Evolutionary conservation across 2,888 invertebrate genomes (phyloP).

Genomic region (Dicycla oo): DNA sequence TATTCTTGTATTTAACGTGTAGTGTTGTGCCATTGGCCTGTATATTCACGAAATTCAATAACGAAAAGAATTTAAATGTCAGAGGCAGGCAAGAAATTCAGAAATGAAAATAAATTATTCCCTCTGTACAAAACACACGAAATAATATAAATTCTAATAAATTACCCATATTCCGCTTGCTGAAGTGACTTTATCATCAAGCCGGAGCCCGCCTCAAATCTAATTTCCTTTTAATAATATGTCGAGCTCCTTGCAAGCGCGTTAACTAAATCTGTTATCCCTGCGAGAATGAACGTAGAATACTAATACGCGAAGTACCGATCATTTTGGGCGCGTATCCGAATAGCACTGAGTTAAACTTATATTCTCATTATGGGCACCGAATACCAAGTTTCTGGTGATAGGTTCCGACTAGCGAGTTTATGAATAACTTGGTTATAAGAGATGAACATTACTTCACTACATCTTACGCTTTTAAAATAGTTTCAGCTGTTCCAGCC

Average conservation of each 20-base stretch:
- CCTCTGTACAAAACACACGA: slow-evolving; percentile 34
- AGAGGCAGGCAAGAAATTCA: slow-evolving; percentile 25
- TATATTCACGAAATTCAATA: slow-evolving; percentile 36
- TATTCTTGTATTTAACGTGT: slow-evolving; percentile 36
- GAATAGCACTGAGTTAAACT: slow-evolving; percentile 31
- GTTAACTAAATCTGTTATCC: slow-evolving; percentile 64
- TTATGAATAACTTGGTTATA: slow-evolving; percentile 20
- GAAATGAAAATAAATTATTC: slow-evolving; percentile 46
- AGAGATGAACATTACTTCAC: slow-evolving; percentile 1
- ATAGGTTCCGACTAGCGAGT: not conserved
- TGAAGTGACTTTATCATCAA: slow-evolving; percentile 51
- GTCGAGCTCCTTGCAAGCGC: slow-evolving; percentile 56
- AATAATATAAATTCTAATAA: slow-evolving; percentile 57
- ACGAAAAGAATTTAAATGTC: slow-evolving; percentile 49
- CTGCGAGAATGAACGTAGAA: slow-evolving; percentile 55
- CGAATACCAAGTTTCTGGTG: slow-evolving; percentile 10
- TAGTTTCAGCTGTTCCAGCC: not conserved
- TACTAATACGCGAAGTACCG: slow-evolving; percentile 54
- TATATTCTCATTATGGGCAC: slow-evolving; percentile 26
- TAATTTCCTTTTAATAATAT: slow-evolving; percentile 72
- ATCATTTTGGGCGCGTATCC: slow-evolving; percentile 45
- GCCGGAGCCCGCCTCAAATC: slow-evolving; percentile 59
- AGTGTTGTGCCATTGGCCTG: slow-evolving; percentile 48
- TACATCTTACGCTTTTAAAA: slow-evolving; percentile 34
- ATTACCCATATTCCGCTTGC: slow-evolving; percentile 40